Conservation (phyloP, 2,113 vertebrate species). For the Piaya cayana region DNA sequence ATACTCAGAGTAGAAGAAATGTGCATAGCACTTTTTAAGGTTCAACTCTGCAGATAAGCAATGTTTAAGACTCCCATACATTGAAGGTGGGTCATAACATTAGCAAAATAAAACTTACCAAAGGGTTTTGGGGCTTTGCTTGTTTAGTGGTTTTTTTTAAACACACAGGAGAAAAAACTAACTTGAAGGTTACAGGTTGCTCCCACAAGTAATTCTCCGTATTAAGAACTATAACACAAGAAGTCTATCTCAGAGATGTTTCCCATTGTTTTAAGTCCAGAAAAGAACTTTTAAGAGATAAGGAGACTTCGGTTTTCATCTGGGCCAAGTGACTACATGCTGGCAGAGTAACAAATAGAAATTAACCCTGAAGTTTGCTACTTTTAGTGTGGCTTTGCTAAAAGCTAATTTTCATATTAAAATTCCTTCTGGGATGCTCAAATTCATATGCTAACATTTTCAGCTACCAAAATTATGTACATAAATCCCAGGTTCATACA, state of each 20-base stretch:
- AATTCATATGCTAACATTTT: neutral
- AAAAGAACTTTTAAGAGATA: neutral
- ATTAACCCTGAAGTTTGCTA: neutral
- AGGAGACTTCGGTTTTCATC: neutral
- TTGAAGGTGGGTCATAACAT: neutral
- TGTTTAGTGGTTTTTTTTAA: neutral
- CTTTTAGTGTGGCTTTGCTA: neutral
- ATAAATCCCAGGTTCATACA: neutral
- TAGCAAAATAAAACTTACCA: neutral
- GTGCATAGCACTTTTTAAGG: neutral
- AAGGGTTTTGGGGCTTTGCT: neutral
- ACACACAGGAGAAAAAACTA: neutral
- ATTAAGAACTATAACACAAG: neutral
- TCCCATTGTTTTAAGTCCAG: neutral
- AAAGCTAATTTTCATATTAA: neutral
- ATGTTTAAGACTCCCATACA: neutral
- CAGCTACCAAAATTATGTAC: neutral
- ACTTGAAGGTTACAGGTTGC: neutral
- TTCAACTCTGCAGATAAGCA: neutral
- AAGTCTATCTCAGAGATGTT: neutral
- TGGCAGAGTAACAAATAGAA: neutral
- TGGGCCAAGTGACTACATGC: neutral
- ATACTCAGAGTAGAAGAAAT: neutral
- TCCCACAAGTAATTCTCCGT: neutral
- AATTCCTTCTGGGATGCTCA: neutral